Evolutionary conservation across 2,888 invertebrate species (phyloP), one percentile per base, ranked within the genome.

Genomic region (Diplolepis rosae): DNA sequence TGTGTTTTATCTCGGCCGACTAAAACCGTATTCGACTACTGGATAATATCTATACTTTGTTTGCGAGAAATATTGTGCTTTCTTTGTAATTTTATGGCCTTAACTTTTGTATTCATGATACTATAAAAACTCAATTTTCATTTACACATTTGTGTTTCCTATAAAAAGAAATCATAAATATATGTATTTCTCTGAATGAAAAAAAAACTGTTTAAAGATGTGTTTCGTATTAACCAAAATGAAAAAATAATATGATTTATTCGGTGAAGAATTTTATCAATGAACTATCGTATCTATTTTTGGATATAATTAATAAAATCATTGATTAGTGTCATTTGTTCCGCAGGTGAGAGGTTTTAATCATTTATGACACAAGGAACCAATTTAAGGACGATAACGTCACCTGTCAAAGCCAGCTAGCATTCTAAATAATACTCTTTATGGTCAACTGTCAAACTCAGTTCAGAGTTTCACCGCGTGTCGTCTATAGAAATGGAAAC

Each of bases 351-450:
- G 6, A n/a, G 6, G 0, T 42, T n/a, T 7, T 42, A n/a, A 42
- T 42, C 13, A n/a, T 42, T 4, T 42, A n/a, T 15, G 5, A 42
- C 15, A n/a, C 27, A 3, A 22, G 22, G n/a, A 61, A 39, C 35
- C 22, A 39, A 56, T 56, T 56, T 22, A 11, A 22, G n/a, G 35
- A 35, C 22, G 22, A 35, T 35, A 56, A 24, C 35, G 35, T 22
- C 35, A 24, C 32, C 35, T 56, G 56, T 24, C 56, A 56, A n/a
- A 24, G 35, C 18, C 56, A 56, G 35, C 11, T 11, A 56, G 35
- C 56, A 39, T 18, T 56, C 35, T n/a, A 24, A 56, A 56, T 56
- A 32, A 22, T 18, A 56, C 32, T 56, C 56, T 56, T 32, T 35
- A n/a, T 9, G 39, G 24, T 24, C 18, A 56, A 35, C 56, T 35